Evolutionary conservation across 2,113 vertebrate species (phyloP), one percentile per base, ranked within the genome.

Genomic region (Chionomys nivalis): DNA sequence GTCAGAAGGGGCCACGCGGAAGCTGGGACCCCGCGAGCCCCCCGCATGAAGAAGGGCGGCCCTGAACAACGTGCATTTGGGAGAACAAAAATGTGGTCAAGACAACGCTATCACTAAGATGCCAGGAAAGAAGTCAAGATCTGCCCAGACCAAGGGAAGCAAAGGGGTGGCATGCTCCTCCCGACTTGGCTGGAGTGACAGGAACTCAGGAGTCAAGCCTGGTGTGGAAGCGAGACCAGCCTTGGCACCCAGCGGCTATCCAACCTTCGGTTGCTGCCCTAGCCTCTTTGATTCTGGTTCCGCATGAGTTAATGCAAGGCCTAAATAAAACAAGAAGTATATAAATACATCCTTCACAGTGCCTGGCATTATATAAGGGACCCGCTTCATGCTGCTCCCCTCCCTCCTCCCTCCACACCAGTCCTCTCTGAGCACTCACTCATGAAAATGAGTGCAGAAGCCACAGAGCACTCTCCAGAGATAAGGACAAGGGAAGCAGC

Each of bases 261-360:
- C 76, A 16, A 0, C n/a, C 26, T 90, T 39, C 39, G 33, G 52
- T 33, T 81, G 49, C 33, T 24, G 49, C 65, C 90, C 73, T 36
- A 47, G 52, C 23, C 36, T 89, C 86, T 93, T 91, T 89, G 66
- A 82, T 70, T 44, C 39, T 78, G 44, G 31, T 31, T 92, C 58
- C 24, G 44, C 65, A 36, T 21, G 23, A 75, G 52, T 65, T 86
- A 42, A 52, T 12, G 24, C 3, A 58, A 90, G 47, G 49, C 72
- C 63, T 90, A 73, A 63, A 89, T 68, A 55, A 96, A 96, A 92
- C 66, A 44, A 65, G 89, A 87, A 47, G 76, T 44, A 4, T 33
- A 61, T 4, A n/a, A 70, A 93, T 85, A 70, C 58, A 76, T 66
- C 42, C 44, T 61, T 66, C 73, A 14, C 5, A 28, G 76, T 6